Conservation (phyloP, 2,797 vertebrate genomes). For the Sternotherus odoratus region DNA sequence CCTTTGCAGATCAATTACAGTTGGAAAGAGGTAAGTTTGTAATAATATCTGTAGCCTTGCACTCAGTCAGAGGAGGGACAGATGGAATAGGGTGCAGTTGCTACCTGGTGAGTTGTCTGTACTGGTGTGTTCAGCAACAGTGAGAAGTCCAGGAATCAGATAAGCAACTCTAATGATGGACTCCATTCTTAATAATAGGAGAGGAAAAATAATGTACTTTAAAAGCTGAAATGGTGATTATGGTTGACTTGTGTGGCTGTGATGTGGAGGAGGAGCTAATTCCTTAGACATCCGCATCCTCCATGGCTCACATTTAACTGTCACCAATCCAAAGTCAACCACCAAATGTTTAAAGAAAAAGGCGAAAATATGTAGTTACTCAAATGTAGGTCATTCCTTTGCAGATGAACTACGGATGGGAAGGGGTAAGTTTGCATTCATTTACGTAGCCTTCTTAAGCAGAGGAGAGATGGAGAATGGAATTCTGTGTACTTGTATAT, state of each 20-base stretch:
- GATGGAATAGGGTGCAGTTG: not conserved
- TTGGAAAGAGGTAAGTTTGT: not conserved
- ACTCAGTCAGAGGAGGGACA: not conserved
- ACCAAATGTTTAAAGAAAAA: too few relatives aligned
- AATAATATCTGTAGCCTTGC: not conserved
- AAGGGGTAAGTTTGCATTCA: not conserved
- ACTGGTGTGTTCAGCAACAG: not conserved
- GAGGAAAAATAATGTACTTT: not conserved
- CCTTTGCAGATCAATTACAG: not conserved
- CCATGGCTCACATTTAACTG: not conserved
- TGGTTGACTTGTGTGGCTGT: not conserved
- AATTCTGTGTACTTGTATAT: not conserved
- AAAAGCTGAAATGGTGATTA: not conserved
- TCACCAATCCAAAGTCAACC: not conserved
- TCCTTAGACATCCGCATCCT: not conserved
- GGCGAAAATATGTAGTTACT: not conserved
- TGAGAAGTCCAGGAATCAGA: not conserved
- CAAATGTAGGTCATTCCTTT: not conserved
- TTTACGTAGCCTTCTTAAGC: not conserved
- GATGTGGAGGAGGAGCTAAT: not conserved
- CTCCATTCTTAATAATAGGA: not conserved
- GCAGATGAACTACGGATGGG: not conserved
- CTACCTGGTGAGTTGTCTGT: too few relatives aligned
- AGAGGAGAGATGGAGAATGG: not conserved
- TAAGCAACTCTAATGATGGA: not conserved